These are phyloP conservation scores for Cheilosia vernalis DNA, from an alignment of 2,888 invertebrate genomes.

Conservation along the genomic window DNA sequence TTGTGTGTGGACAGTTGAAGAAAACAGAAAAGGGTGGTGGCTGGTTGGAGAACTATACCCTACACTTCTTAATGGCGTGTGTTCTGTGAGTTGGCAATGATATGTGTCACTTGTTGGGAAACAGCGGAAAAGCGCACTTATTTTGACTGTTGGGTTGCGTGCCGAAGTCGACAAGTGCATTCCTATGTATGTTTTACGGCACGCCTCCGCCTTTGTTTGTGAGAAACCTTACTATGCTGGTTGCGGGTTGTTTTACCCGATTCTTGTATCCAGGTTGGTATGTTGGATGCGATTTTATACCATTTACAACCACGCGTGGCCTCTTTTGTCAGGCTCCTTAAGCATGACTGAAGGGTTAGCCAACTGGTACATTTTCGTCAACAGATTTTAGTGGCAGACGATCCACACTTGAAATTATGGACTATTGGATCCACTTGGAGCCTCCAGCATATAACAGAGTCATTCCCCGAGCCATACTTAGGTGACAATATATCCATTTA, in stretches of 20 bases:
- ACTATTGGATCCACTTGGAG: too few relatives aligned
- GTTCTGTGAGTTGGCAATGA: conserved; percentile 25
- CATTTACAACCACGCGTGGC: background rate
- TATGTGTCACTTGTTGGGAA: conserved; percentile 36
- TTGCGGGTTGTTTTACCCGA: background rate
- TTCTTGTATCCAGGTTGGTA: background rate
- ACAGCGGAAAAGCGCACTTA: conserved; percentile 30
- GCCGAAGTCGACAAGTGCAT: background rate
- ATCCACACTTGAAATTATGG: too few relatives aligned
- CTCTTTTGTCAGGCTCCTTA: too few relatives aligned
- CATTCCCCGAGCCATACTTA: background rate
- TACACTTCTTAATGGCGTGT: conserved; percentile 48
- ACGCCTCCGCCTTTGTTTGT: too few relatives aligned
- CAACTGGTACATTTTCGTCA: too few relatives aligned
- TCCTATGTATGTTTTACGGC: background rate
- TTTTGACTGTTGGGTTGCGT: conserved; percentile 38
- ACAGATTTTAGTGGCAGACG: too few relatives aligned
- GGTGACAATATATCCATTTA: background rate
- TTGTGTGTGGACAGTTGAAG: conserved; percentile 12
- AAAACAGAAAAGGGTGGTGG: background rate
- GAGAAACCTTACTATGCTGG: background rate
- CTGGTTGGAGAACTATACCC: background rate
- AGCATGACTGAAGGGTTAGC: too few relatives aligned
- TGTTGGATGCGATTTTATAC: background rate
- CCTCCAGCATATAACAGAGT: too few relatives aligned